A percentile compares a stretch with the other conserved stretches of the same genome.
These are phyloP conservation scores for Erpetoichthys calabaricus DNA, from an alignment of 2,797 vertebrate genomes.

Conservation along the genomic window DNA sequence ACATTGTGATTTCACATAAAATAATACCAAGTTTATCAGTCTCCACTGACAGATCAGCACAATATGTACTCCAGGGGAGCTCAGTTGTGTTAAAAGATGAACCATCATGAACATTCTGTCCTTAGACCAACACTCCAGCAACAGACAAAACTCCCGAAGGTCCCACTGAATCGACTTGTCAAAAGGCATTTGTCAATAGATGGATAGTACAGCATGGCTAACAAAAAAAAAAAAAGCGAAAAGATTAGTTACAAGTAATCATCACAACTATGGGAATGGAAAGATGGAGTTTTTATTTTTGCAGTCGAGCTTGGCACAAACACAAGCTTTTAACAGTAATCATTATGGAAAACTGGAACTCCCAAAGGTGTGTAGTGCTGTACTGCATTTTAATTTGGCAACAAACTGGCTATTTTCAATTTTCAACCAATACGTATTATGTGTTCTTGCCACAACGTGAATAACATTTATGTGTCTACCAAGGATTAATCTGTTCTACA, in stretches of 20 bases:
- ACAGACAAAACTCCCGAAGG: conserved; percentile 3
- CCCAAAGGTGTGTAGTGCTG: conserved; percentile 30
- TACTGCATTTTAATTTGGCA: conserved; percentile 39
- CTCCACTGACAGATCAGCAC: conserved; percentile 42
- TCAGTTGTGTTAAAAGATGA: conserved; percentile 32
- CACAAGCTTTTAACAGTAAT: too few relatives aligned
- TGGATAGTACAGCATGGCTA: conserved; percentile 29
- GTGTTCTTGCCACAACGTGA: too few relatives aligned
- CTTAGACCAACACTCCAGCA: conserved; percentile 13
- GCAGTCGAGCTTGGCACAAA: too few relatives aligned
- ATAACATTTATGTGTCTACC: too few relatives aligned
- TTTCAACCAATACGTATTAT: too few relatives aligned
- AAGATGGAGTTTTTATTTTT: too few relatives aligned
- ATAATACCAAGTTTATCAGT: conserved; percentile 24
- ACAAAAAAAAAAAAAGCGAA: not conserved
- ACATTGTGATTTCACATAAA: too few relatives aligned
- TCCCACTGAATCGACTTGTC: conserved; percentile 25
- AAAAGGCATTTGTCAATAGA: conserved; percentile 39
- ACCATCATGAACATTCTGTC: conserved; percentile 27
- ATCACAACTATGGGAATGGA: too few relatives aligned
- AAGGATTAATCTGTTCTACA: too few relatives aligned
- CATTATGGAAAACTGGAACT: not conserved
- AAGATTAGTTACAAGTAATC: too few relatives aligned
- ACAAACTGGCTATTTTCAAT: not conserved
- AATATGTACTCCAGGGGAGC: conserved; percentile 35